phyloP scores from a whole-genome alignment of 2,797 vertebrate species.

The Labroides dimidiatus region DNA sequence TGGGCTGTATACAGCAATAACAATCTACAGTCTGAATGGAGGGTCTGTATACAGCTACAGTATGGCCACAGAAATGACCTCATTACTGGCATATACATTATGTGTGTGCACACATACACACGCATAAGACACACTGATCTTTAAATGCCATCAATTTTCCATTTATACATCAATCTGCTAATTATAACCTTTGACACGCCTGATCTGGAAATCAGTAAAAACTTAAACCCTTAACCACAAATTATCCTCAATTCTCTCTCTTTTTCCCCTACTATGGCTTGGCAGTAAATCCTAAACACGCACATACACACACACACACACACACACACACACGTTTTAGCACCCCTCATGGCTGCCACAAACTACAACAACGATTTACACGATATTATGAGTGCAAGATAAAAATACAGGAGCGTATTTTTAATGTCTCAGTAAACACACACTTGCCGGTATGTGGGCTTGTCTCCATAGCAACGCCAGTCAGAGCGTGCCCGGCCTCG shows the following conservation, averaged over 20 bases:
- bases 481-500: conserved; percentile 63
- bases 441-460: conserved; percentile 70
- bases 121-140: conserved; percentile 28
- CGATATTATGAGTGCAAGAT: conserved; percentile 57
- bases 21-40: conserved; percentile 68
- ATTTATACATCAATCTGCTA: conserved; percentile 54
- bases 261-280: conserved; percentile 35
- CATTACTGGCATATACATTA: conserved; percentile 70
- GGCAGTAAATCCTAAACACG: conserved; percentile 44
- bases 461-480: conserved; percentile 81
- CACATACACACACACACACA: conserved; percentile 14
- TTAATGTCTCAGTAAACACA: conserved; percentile 78
- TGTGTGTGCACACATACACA: conserved; percentile 46
- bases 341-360: conserved; percentile 13
- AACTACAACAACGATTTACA: conserved; percentile 52
- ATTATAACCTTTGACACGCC: conserved; percentile 45
- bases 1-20: conserved; percentile 61
- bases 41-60: conserved; percentile 65
- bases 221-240: conserved; percentile 51
- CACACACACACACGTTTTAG: background rate
- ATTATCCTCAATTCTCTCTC: conserved; percentile 43
- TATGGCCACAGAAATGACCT: conserved; percentile 69
- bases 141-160: conserved; percentile 54
- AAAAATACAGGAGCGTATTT: conserved; percentile 73
- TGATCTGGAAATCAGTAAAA: conserved; percentile 41